A percentile compares a stretch with the other conserved stretches of the same genome.
These are phyloP conservation scores for Hydraecia micacea DNA, from an alignment of 2,888 invertebrate genomes.

Conservation along the genomic window DNA sequence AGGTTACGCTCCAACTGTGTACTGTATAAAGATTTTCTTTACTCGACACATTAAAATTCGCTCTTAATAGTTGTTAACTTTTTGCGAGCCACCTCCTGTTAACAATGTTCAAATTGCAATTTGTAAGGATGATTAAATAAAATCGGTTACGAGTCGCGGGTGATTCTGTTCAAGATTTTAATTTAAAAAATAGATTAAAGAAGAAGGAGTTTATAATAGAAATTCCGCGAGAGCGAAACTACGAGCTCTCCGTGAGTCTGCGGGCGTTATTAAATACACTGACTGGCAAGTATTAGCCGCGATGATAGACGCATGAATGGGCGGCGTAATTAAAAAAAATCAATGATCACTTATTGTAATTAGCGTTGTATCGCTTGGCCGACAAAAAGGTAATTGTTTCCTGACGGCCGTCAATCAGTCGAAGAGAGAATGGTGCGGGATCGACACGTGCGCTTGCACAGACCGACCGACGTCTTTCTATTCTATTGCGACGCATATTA, in stretches of 20 bases:
- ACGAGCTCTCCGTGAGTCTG: slow-evolving; percentile 77
- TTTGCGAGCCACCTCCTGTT: slow-evolving; percentile 67
- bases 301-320: slow-evolving; percentile 87
- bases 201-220: slow-evolving; percentile 79
- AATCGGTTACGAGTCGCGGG: slow-evolving; percentile 53
- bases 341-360: slow-evolving; percentile 89
- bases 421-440: slow-evolving; percentile 68
- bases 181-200: slow-evolving; percentile 73
- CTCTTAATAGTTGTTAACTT: slow-evolving; percentile 77
- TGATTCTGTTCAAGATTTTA: slow-evolving; percentile 64
- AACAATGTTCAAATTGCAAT: slow-evolving; percentile 68
- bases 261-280: slow-evolving; percentile 87
- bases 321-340: slow-evolving; percentile 87
- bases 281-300: slow-evolving; percentile 88
- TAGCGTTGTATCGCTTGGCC: slow-evolving; percentile 85
- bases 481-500: slow-evolving; percentile 49
- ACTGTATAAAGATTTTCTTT: slow-evolving; percentile 73
- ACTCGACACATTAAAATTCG: slow-evolving; percentile 78
- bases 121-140: slow-evolving; percentile 65
- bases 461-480: slow-evolving; percentile 35
- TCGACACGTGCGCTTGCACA: slow-evolving; percentile 74
- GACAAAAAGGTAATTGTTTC: slow-evolving; percentile 89
- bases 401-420: slow-evolving; percentile 82
- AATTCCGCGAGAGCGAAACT: slow-evolving; percentile 85
- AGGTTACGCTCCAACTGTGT: slow-evolving; percentile 80